Base-by-base conservation (phyloP, 2,797 vertebrate species). In the Gadopsis marmoratus region DNA sequence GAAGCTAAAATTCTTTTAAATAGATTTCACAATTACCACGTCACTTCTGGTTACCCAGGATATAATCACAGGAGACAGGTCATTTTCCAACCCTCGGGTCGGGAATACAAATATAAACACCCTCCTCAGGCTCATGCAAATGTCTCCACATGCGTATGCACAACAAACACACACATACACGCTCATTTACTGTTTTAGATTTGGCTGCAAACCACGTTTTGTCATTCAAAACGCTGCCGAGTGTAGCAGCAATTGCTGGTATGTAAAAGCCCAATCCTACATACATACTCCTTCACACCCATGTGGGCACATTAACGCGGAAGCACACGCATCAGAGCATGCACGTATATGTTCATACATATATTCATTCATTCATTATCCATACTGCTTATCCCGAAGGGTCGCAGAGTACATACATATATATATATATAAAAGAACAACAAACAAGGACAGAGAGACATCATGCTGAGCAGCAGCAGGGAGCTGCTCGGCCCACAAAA, bases 11-110 rank as follows among this genome's bases (percentile, higher is more conserved):
- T 95, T 93, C 90, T 90, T 93, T 93, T 93, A 95, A 95, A 95
- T 92, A 94, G 93, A 93, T 93, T 94, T 93, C 88, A 94, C 94
- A 95, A 95, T 96, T 95, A 95, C 90, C 88, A 88, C 45, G 88
- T 94, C 95, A 92, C 93, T 95, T 95, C 95, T 94, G 73, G 86
- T 96, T 95, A 95, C 61, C 78, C 13, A 68, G 69, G 78, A 73
- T 87, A 47, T 95, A 95, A 96, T 94, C 89, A 91, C 82, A 88
- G 92, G 90, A 94, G 95, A 94, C 95, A 93, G 94, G 93, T 91
- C 90, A 92, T 96, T 95, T 95, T 94, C 81, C 65, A 86, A 61
- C 84, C 79, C 66, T 71, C 76, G 8, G 85, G 86, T 78, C 72
- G 76, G 84, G 85, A 88, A 90, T 83, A 87, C 86, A 91, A 92